These are phyloP conservation scores for Helogale parvula DNA, from an alignment of 2,113 vertebrate genomes.

Conservation along the genomic window DNA sequence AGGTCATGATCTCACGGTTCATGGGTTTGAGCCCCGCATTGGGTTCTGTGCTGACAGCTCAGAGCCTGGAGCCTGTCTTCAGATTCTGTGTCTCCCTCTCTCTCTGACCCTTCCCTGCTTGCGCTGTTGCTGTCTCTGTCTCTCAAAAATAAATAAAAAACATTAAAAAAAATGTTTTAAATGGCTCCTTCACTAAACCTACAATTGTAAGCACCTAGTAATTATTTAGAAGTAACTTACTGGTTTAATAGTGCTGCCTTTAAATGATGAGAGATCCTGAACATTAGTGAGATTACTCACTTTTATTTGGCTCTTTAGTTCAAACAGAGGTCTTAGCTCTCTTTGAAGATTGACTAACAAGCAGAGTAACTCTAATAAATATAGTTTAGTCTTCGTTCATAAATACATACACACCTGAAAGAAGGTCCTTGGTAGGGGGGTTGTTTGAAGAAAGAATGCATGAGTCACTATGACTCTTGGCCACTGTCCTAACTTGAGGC, in stretches of 20 bases:
- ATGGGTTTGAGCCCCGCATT: too few relatives aligned
- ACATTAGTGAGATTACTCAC: conserved; percentile 17
- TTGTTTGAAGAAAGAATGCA: conserved; percentile 73
- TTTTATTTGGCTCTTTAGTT: conserved; percentile 50
- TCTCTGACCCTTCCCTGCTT: too few relatives aligned
- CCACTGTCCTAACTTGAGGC: conserved; percentile 32
- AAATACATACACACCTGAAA: conserved; percentile 88
- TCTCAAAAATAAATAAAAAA: too few relatives aligned
- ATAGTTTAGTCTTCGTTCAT: conserved; percentile 16
- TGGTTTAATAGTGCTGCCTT: conserved; percentile 20
- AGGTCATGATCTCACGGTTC: too few relatives aligned
- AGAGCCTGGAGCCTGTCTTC: too few relatives aligned
- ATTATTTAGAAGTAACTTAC: conserved; percentile 2
- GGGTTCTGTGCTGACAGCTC: too few relatives aligned
- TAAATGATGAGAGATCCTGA: conserved; percentile 15
- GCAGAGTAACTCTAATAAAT: conserved; percentile 33
- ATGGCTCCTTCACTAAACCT: neutral
- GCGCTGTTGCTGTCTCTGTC: too few relatives aligned
- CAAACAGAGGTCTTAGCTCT: conserved; percentile 20
- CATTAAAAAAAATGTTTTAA: neutral
- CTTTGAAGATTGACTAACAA: conserved; percentile 24
- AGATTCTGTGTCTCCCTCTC: too few relatives aligned
- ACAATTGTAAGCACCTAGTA: conserved; percentile 22
- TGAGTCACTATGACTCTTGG: conserved; percentile 62
- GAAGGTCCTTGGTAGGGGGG: conserved; percentile 87